Evolutionary conservation across 2,888 invertebrate genomes (phyloP).

Genomic region (Rotaria magnacalcarata): DNA sequence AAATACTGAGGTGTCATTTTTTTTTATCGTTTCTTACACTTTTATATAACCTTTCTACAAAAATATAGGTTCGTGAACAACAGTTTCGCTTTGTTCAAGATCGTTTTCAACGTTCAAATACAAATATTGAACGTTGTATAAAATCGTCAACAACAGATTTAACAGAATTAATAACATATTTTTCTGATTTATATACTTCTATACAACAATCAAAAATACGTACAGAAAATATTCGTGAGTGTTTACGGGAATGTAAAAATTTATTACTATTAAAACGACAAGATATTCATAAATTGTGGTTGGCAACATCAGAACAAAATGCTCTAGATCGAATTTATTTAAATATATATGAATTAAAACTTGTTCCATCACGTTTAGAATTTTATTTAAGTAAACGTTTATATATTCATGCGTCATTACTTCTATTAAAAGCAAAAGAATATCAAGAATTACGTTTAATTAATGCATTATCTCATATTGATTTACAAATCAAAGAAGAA

Average conservation of each 20-base stretch:
- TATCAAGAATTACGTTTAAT: slow-evolving; percentile 24
- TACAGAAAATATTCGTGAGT: slow-evolving; percentile 21
- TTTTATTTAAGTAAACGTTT: slow-evolving; percentile 29
- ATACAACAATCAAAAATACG: slow-evolving; percentile 22
- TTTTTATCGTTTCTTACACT: neutral
- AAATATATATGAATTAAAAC: slow-evolving; percentile 1
- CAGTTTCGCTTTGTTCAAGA: neutral
- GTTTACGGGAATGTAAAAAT: slow-evolving; percentile 42
- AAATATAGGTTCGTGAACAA: neutral
- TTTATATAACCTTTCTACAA: neutral
- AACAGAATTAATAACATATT: neutral
- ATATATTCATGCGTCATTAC: slow-evolving; percentile 22
- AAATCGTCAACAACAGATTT: neutral
- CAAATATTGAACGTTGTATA: neutral
- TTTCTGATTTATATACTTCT: neutral
- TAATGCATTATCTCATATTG: neutral
- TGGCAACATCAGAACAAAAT: slow-evolving; percentile 44
- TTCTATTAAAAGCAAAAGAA: neutral
- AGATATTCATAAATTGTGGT: slow-evolving; percentile 42
- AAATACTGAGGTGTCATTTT: neutral
- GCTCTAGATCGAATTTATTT: neutral
- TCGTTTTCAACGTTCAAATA: slow-evolving; percentile 27
- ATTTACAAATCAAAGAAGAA: slow-evolving; percentile 13
- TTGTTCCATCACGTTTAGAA: neutral
- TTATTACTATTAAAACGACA: slow-evolving; percentile 44